Evolutionary conservation across 2,797 vertebrate genomes (phyloP).

Genomic region (Holocentrus rufus): DNA sequence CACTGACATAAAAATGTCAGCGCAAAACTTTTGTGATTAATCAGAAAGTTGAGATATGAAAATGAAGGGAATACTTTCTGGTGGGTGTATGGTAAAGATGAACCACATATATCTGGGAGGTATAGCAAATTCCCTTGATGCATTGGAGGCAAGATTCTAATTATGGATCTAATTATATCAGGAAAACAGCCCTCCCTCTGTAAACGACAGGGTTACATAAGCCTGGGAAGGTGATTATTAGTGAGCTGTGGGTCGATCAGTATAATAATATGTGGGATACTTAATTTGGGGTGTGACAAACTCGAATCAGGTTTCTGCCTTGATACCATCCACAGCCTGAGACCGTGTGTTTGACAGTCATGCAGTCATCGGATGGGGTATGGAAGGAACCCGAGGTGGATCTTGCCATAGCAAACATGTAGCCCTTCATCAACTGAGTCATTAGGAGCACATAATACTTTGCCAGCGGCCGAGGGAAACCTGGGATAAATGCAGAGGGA

Average conservation of each 20-base stretch:
- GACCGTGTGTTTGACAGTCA: constrained; percentile 12
- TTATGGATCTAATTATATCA: constrained; percentile 48
- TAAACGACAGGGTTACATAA: constrained; percentile 22
- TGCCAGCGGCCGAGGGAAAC: constrained; percentile 10
- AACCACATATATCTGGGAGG: constrained; percentile 2
- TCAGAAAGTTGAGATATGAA: neutral
- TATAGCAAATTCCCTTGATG: constrained; percentile 15
- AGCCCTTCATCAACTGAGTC: constrained; percentile 35
- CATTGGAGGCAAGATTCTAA: constrained; percentile 33
- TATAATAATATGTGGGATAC: neutral
- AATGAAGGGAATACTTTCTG: constrained; percentile 30
- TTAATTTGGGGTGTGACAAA: constrained; percentile 9
- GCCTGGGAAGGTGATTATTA: constrained; percentile 13
- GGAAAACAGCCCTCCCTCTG: constrained; percentile 14
- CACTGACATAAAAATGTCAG: neutral
- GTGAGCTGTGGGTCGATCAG: too few relatives aligned
- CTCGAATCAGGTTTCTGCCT: constrained; percentile 5
- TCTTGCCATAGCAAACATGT: constrained; percentile 35
- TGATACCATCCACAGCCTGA: neutral
- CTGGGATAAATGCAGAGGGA: constrained; percentile 43
- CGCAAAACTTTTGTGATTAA: neutral
- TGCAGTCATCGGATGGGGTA: constrained; percentile 13
- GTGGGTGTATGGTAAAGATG: constrained; percentile 17
- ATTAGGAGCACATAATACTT: constrained; percentile 31
- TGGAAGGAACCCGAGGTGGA: constrained; percentile 3